Evolutionary conservation across 1,140 invertebrate genomes (phyloP), one percentile per base, ranked within the genome.

Genomic region (Berghia stephanieae): DNA sequence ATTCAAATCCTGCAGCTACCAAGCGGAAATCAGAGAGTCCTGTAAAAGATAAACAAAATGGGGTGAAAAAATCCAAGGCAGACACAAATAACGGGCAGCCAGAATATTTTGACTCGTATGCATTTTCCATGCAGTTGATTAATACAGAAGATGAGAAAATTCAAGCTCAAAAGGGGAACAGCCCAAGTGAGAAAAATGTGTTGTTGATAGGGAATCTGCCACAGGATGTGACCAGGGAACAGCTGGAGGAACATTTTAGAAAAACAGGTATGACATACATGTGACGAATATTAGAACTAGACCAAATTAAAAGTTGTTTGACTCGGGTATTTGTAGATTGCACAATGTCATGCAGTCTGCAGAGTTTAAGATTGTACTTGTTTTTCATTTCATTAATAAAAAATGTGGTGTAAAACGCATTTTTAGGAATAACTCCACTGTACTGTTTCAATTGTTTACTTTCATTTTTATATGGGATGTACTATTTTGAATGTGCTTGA

Each of bases 171-270:
- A 27, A 24, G 0, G 71, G 34, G 10, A 79, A 78, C 73, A 77
- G 79, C 70, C 66, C 77, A n/a, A 79, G 76, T 52, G 78, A 81
- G 27, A 78, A 80, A 31, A 86, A 86, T 78, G 82, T 86, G 4
- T 49, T 86, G 13, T 86, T 86, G 80, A 81, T 87, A 44, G 85
- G 85, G 3, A 87, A 87, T 78, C 79, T 87, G 13, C 85, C 86
- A 21, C 86, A 78, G 73, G 77, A 80, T 57, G 73, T 85, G 1
- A 83, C 82, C 18, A 81, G 84, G 43, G 86, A 86, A 77, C 83
- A 86, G 75, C 72, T 87, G 42, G 81, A 83, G 68, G 81, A 83
- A 60, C 86, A 87, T 70, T 87, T 87, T 75, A 83, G 83, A 46
- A 84, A 85, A 81, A 84, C 85, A 78, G 86, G 86, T 85, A 70